Base-by-base conservation (phyloP, 2,113 vertebrate species). In the Thymallus thymallus region DNA sequence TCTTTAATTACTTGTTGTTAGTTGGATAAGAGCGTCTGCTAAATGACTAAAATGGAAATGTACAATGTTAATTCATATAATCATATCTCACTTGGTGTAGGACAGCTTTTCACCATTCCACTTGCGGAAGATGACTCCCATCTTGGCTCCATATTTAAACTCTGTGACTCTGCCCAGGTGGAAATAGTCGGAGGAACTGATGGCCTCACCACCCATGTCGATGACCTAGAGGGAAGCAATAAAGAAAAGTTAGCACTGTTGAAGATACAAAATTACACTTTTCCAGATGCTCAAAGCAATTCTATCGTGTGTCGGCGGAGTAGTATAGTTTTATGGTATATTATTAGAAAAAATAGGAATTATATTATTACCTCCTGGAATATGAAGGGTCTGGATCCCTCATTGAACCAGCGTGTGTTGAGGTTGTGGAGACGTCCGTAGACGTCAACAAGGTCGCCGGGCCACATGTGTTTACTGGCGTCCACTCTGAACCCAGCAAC, bases 381-480 rank as follows among this genome's bases (percentile, higher is more conserved):
- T 88, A 98, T 91, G 80, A 99, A 96, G 22, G 96, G 91, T 72
- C 55, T 94, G 9, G 91, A 76, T 70, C 91, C 93, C 62, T 1
- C 1, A 6, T 91, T 0, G 82, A 98, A 98, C 95, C 95, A 97
- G 0, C 5, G 78, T 60, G 83, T 92, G 79, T 90, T 96, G 23
- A 98, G 92, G 76, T 94, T 92, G 5, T 93, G 75, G 24, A 98
- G 88, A 61, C 87, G 78, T 0, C 87, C 78, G 24, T 91, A 85
- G 80, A 96, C 0, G 0, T 67, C 90, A 0, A 87, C 79, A 29
- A 97, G 77, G 68, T 98, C 97, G n/a, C 91, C 93, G 0, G 96
- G 96, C 96, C 96, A 98, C 94, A 98, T 96, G 76, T 98, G 96
- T 45, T 97, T 98, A 71, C 92, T 85, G 78, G 95, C 95, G 41